A percentile compares a stretch with the other conserved stretches of the same genome.
phyloP scores from a whole-genome alignment of 2,888 invertebrate genomes.

The Rutpela maculata region DNA sequence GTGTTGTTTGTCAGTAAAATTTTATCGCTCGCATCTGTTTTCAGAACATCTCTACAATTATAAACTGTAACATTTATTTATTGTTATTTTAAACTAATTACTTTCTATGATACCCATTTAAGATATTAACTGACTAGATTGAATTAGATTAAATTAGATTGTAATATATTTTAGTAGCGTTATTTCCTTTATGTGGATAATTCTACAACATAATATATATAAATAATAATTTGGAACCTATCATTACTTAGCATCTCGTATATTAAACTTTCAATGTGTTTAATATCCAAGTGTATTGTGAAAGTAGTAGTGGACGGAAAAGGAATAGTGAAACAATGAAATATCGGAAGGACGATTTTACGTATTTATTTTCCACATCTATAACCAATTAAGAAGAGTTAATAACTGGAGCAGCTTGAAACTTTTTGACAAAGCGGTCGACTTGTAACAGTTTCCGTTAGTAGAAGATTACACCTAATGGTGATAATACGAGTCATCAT shows the following conservation, averaged over 20 bases:
- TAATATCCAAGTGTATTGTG: background rate
- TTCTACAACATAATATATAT: too few relatives aligned
- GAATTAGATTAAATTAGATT: too few relatives aligned
- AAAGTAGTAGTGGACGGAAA: background rate
- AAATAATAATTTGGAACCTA: too few relatives aligned
- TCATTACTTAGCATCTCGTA: background rate
- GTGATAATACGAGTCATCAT: constrained; percentile 15
- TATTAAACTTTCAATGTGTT: background rate
- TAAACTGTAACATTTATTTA: too few relatives aligned
- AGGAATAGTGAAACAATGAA: background rate
- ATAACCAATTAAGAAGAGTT: constrained; percentile 19
- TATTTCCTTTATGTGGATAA: too few relatives aligned
- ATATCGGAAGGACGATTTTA: background rate
- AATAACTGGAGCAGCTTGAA: constrained; percentile 5
- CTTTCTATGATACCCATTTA: too few relatives aligned
- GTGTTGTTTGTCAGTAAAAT: too few relatives aligned
- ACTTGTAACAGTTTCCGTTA: constrained; percentile 26
- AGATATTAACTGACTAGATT: too few relatives aligned
- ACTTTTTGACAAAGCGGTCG: constrained; percentile 28
- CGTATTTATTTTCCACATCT: background rate
- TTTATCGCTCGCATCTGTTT: too few relatives aligned
- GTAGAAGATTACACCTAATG: constrained; percentile 24
- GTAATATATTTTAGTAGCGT: too few relatives aligned
- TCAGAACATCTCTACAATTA: too few relatives aligned
- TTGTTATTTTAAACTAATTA: too few relatives aligned